Evolutionary conservation across 2,888 invertebrate genomes (phyloP), one percentile per base, ranked within the genome.

Genomic region (Choristoneura rosaceana): DNA sequence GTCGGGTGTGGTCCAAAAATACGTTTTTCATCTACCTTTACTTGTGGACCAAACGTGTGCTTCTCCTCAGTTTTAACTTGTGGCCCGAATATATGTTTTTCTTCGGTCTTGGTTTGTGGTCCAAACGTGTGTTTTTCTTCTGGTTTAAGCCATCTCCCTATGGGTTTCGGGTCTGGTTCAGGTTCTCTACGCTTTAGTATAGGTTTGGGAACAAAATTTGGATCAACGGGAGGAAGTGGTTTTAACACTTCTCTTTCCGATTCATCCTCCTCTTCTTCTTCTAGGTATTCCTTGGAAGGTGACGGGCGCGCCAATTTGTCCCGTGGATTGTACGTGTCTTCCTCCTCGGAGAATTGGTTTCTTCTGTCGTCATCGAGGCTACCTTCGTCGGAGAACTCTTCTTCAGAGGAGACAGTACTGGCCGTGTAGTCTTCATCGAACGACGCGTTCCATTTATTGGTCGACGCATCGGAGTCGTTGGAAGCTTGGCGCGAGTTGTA

Each of bases 171-270:
- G 62, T 82, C 84, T 34, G 80, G 82, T 7, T 87, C 78, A 60
- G 84, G 80, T 76, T 94, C 95, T 71, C 95, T 92, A 70, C 95
- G 94, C 83, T 97, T 97, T 14, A 97, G 84, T 79, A 97, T 97
- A 0, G 97, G 97, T 84, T 97, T 97, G 0, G 97, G 97, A 45
- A 96, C 89, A 81, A 96, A 96, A 85, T 96, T 96, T 0, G 96
- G 96, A 85, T 96, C 96, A 0, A 96, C 95, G 60, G 96, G 87
- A n/a, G 96, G 95, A 73, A 95, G 87, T 0, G 95, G 95, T 78
- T 95, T 95, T 0, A 95, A 93, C 2, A 95, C 87, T 76, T 96
- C 95, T 73, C 94, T 94, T 76, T 95, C 95, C 0, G 95, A 95
- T 81, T 95, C 91, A 81, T 95, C 91, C 69, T 95, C 94, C 55